phyloP scores from a whole-genome alignment of 2,888 invertebrate genomes.

The Podotricha telesiphe region DNA sequence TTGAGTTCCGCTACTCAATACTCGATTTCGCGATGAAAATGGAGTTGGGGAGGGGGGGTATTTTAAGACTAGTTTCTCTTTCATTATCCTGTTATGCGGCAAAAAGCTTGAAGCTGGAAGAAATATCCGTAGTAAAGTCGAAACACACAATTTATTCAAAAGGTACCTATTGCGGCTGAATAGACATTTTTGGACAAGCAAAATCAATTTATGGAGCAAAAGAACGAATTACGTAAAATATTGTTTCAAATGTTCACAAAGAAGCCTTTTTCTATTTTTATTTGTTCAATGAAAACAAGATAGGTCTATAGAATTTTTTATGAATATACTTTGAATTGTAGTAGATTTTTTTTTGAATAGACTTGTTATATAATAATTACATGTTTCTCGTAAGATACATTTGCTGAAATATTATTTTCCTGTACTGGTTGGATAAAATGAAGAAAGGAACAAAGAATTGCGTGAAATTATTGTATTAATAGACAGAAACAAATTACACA shows the following conservation, averaged over 20 bases:
- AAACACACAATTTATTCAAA: neutral
- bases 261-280: neutral
- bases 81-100: too few relatives aligned
- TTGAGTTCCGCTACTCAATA: too few relatives aligned
- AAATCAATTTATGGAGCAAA: conserved; percentile 3
- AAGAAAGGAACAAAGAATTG: too few relatives aligned
- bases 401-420: too few relatives aligned
- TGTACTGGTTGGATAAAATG: too few relatives aligned
- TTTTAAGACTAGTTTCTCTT: too few relatives aligned
- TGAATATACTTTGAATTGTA: neutral
- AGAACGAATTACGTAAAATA: neutral
- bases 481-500: too few relatives aligned
- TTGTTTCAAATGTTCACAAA: conserved; percentile 1
- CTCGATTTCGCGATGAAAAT: too few relatives aligned
- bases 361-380: neutral
- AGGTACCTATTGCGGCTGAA: neutral
- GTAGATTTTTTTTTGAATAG: neutral
- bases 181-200: neutral
- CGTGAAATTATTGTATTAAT: too few relatives aligned
- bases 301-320: neutral
- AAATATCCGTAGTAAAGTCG: neutral
- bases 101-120: too few relatives aligned
- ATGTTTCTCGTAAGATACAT: neutral
- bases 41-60: too few relatives aligned
- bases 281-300: neutral